Evolutionary conservation across 2,113 vertebrate genomes (phyloP).

Genomic region (Ploceus nigricollis): DNA sequence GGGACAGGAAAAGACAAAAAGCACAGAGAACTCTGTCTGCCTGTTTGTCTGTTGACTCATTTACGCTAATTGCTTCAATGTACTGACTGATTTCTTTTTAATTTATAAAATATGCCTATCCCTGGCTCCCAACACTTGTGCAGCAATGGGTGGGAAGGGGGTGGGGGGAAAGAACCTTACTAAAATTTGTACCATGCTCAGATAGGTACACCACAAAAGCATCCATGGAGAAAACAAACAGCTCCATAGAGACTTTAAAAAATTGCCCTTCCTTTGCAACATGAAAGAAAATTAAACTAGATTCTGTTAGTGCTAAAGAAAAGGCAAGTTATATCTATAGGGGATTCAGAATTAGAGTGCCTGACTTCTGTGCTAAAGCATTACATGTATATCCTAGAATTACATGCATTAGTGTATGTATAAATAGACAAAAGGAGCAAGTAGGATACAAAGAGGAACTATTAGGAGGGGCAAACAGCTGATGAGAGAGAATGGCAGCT

Average conservation of each 20-base stretch:
- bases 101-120: constrained; percentile 27
- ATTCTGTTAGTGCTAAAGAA: not conserved
- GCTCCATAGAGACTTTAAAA: not conserved
- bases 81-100: constrained; percentile 36
- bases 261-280: not conserved
- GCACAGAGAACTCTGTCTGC: not conserved
- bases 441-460: not conserved
- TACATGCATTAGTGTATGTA: not conserved
- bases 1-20: constrained; percentile 17
- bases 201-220: not conserved
- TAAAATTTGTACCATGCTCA: not conserved
- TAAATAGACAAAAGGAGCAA: constrained; percentile 16
- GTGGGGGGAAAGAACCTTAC: not conserved
- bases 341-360: not conserved
- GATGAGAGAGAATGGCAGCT: not conserved
- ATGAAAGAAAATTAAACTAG: not conserved
- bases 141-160: not conserved
- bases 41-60: constrained; percentile 27
- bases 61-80: constrained; percentile 39
- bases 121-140: not conserved
- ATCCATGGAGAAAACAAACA: not conserved
- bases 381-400: not conserved
- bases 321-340: not conserved
- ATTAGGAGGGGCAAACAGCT: constrained; percentile 27
- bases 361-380: not conserved